Evolutionary conservation across 2,113 vertebrate species (phyloP).

Genomic region (Athene cunicularia): DNA sequence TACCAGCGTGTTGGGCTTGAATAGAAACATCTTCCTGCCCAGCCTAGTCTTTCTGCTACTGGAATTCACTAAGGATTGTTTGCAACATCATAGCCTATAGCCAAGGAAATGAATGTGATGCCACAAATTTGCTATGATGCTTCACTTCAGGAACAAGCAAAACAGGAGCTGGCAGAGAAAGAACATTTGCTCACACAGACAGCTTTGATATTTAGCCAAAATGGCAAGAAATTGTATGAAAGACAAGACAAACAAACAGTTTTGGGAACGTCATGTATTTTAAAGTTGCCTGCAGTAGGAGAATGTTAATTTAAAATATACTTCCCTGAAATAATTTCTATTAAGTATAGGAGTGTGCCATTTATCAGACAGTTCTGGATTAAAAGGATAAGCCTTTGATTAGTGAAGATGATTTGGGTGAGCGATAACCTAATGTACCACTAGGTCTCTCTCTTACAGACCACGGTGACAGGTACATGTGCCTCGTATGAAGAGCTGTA

Average conservation of each 20-base stretch:
- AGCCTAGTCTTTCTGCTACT: slow-evolving; percentile 1
- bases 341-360: background rate
- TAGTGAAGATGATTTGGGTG: background rate
- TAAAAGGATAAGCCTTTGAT: background rate
- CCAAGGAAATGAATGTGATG: slow-evolving; percentile 51
- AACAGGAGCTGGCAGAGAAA: slow-evolving; percentile 61
- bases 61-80: background rate
- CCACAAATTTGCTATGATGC: slow-evolving; percentile 61
- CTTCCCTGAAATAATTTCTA: background rate
- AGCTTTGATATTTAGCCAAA: slow-evolving; percentile 66
- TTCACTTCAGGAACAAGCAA: slow-evolving; percentile 64
- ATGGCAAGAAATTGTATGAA: slow-evolving; percentile 63
- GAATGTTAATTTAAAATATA: slow-evolving; percentile 11
- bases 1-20: background rate
- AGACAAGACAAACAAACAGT: slow-evolving; percentile 69
- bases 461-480: background rate
- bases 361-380: background rate
- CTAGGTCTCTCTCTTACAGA: background rate
- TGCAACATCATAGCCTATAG: slow-evolving; percentile 45
- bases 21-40: slow-evolving; percentile 9
- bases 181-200: slow-evolving; percentile 68
- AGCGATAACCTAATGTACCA: background rate
- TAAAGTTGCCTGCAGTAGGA: slow-evolving; percentile 31
- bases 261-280: slow-evolving; percentile 35
- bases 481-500: background rate